Base-by-base conservation (phyloP, 37 sponge, comb jelly and placozoan species). In the Ianthella basta region DNA sequence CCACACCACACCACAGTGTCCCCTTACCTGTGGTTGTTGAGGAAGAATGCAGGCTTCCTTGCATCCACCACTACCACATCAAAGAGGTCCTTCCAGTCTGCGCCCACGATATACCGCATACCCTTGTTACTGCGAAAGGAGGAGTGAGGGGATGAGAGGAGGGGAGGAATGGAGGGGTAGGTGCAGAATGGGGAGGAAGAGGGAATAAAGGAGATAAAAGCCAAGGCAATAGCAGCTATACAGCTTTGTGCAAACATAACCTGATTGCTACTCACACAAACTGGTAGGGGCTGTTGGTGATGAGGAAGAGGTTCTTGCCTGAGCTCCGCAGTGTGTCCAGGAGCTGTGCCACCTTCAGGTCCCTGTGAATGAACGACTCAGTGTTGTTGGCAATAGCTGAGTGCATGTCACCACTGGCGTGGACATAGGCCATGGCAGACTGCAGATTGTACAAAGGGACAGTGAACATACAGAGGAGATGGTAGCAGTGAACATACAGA, bases 201-300 rank as follows among this genome's bases (percentile, higher is more conserved):
- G n/a, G n/a, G n/a, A n/a, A n/a, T n/a, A n/a, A n/a, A n/a, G n/a
- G n/a, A n/a, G n/a, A n/a, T n/a, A n/a, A n/a, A n/a, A n/a, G n/a
- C n/a, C n/a, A n/a, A n/a, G n/a, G n/a, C n/a, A n/a, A n/a, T n/a
- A n/a, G n/a, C n/a, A n/a, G n/a, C n/a, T n/a, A n/a, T n/a, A n/a
- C n/a, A n/a, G n/a, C n/a, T n/a, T n/a, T n/a, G n/a, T n/a, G n/a
- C n/a, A n/a, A n/a, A n/a, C n/a, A 44, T 44, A 8, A 44, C 10
- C 27, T 61, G 27, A 12, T 61, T 12, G 0, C 33, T 19, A 88
- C 96, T 86, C 70, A 96, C 96, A 96, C 85, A 86, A 93, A 96
- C 63, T 77, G 83, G 86, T 82, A 97, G 36, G 85, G 88, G 72
- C 97, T 97, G 85, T 99, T 99, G 27, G 97, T 97, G 56, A 99